Evolutionary conservation across 2,113 vertebrate genomes (phyloP).

Genomic region (Erinaceus europaeus): DNA sequence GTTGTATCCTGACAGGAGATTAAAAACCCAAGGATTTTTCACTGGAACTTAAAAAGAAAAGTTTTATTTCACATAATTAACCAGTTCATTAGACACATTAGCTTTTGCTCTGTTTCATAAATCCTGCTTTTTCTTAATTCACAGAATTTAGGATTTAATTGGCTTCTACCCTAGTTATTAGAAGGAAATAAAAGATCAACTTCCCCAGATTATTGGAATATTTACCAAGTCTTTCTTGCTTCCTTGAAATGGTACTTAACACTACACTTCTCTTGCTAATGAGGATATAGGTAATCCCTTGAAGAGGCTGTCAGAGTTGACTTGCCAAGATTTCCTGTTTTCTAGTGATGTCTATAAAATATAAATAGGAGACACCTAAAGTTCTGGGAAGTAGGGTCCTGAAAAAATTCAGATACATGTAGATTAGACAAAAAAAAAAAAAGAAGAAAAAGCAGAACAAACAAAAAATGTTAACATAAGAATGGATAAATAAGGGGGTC

Average conservation of each 20-base stretch:
- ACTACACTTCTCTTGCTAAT: neutral
- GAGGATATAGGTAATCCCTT: neutral
- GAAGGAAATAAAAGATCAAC: neutral
- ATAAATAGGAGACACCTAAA: neutral
- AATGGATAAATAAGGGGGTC: no score
- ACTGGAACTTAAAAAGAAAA: neutral
- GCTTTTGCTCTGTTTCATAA: neutral
- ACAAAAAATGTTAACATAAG: no score
- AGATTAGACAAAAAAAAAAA: neutral
- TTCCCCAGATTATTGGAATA: neutral
- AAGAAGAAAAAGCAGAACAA: no score
- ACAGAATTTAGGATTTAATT: neutral
- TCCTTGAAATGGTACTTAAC: neutral
- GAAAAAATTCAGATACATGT: neutral
- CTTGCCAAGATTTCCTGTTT: neutral
- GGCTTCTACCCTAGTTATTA: neutral
- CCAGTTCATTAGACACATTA: neutral
- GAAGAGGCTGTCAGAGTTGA: neutral
- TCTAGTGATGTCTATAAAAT: neutral
- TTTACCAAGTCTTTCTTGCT: neutral
- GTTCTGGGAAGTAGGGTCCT: neutral
- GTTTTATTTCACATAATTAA: neutral
- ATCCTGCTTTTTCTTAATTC: conserved; percentile 4
- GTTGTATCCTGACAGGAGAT: neutral
- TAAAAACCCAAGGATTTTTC: neutral